phyloP scores from a whole-genome alignment of 2,113 vertebrate species.

The Tamias sibiricus region DNA sequence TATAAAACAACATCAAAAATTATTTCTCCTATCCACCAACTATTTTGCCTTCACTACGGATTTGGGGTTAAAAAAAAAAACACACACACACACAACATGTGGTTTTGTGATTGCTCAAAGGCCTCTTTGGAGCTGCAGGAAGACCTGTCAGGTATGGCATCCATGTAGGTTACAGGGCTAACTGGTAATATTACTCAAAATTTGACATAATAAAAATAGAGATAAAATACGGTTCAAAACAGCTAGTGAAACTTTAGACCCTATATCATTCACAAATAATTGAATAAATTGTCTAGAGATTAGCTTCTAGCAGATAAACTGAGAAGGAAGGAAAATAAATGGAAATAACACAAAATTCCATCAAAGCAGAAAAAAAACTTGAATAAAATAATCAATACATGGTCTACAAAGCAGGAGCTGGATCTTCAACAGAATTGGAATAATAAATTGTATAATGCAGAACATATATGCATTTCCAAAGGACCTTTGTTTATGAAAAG shows the following conservation, averaged over 20 bases:
- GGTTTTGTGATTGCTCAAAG: background rate
- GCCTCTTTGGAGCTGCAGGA: background rate
- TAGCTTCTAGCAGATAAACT: background rate
- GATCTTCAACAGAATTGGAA: background rate
- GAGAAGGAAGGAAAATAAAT: background rate
- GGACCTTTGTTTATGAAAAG: background rate
- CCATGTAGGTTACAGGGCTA: background rate
- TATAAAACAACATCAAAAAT: background rate
- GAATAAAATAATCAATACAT: background rate
- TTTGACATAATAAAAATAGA: background rate
- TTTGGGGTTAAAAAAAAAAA: background rate
- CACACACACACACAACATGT: accelerated
- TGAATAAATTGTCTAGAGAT: background rate
- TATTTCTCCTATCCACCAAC: background rate
- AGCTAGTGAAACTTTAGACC: background rate
- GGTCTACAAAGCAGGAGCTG: background rate
- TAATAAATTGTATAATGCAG: background rate
- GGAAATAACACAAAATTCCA: background rate
- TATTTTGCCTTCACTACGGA: background rate
- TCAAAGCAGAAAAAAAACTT: background rate
- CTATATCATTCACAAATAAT: background rate
- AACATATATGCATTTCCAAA: background rate
- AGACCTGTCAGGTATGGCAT: background rate
- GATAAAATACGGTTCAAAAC: background rate
- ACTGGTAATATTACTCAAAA: background rate